A percentile compares a stretch with the other conserved stretches of the same genome.
Conservation (phyloP, 1,140 invertebrate genomes). For the Sarcophaga peregrina region DNA sequence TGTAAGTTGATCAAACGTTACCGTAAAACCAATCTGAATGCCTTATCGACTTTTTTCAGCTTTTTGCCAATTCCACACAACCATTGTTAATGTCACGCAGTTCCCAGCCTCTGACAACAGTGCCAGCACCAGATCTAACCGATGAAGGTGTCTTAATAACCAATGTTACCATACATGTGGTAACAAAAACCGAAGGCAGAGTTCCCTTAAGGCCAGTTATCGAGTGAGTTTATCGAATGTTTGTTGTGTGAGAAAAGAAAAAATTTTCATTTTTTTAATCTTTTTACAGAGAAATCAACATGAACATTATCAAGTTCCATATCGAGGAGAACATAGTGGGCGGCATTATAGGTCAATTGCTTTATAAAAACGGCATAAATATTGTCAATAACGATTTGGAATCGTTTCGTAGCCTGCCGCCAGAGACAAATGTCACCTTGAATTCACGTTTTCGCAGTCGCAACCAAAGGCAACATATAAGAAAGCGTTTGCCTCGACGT, state of each 20-base stretch:
- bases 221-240: constrained; percentile 70
- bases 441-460: constrained; percentile 51
- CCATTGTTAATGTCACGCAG: constrained; percentile 55
- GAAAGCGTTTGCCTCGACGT: constrained; percentile 38
- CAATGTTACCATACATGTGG: constrained; percentile 85
- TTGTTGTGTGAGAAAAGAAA: not conserved
- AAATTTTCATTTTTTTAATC: not conserved
- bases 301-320: constrained; percentile 77
- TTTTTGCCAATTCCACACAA: constrained; percentile 57
- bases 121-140: constrained; percentile 53
- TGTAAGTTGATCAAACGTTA: constrained; percentile 55
- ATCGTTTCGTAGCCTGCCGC: constrained; percentile 50
- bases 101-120: constrained; percentile 50
- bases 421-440: constrained; percentile 50
- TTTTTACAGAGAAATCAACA: constrained; percentile 71
- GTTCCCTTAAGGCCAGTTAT: constrained; percentile 71
- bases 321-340: constrained; percentile 83
- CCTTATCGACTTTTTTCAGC: constrained; percentile 41
- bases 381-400: constrained; percentile 61
- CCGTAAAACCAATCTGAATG: not conserved
- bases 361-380: constrained; percentile 70
- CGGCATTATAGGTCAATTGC: constrained; percentile 79
- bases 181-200: constrained; percentile 77
- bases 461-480: constrained; percentile 50
- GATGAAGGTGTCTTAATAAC: constrained; percentile 77